These are phyloP conservation scores for Chrysomela aeneicollis DNA, from an alignment of 2,888 invertebrate species.

Conservation along the genomic window DNA sequence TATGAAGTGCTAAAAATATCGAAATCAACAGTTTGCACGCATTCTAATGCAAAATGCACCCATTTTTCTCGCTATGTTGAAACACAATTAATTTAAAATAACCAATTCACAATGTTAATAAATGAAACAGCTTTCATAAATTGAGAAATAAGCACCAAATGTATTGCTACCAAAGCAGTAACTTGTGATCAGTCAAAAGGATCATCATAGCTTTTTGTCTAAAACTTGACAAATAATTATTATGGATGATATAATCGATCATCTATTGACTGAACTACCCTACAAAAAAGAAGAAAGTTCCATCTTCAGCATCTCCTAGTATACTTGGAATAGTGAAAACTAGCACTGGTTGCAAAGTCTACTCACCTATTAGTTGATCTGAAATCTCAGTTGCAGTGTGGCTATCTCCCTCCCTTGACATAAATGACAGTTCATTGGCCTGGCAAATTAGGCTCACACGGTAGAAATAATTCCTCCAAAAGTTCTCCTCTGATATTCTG, in stretches of 20 bases:
- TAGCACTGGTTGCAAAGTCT: neutral
- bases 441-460: slow-evolving; percentile 98
- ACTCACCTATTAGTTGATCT: slow-evolving; percentile 58
- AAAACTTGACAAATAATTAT: no score
- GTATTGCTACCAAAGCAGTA: no score
- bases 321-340: neutral
- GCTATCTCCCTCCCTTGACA: slow-evolving; percentile 59
- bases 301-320: neutral
- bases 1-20: neutral
- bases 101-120: no score
- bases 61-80: no score
- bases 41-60: neutral
- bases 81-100: no score
- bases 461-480: slow-evolving; percentile 99
- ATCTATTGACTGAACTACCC: no score
- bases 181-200: no score
- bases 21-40: neutral
- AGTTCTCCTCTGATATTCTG: slow-evolving; percentile 95
- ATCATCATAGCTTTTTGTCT: no score
- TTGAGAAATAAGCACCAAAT: no score
- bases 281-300: neutral
- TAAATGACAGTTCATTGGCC: slow-evolving; percentile 77
- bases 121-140: no score
- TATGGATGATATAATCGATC: no score
- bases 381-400: slow-evolving; percentile 54